Base-by-base conservation (phyloP, 2,113 vertebrate genomes). In the Laticauda colubrina region DNA sequence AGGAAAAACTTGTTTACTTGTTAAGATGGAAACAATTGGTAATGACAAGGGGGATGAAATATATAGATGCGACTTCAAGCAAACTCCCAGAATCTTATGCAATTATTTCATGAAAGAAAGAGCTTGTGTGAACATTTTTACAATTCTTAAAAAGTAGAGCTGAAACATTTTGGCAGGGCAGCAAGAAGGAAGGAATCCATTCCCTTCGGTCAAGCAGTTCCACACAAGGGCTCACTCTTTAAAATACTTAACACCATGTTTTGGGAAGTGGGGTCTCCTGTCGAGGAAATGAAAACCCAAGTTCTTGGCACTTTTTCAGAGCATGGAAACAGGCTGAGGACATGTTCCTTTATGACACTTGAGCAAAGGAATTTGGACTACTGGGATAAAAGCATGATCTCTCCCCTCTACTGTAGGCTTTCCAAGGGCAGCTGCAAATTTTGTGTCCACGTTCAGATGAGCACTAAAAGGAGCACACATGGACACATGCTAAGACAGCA, bases 21-120 rank as follows among this genome's bases (percentile, higher is more conserved):
- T 96, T 96, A 97, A 97, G 98, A 97, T 97, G 97, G 97, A 98
- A 98, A 98, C 97, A 98, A 96, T 96, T 95, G 92, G 97, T 96
- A 97, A 98, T 97, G 97, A 98, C 97, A 97, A 93, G 94, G 93
- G 94, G 97, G 96, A 95, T 97, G 96, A 98, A 98, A 98, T 97
- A 98, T 97, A 98, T 97, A 94, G 96, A 97, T 96, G 94, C 95
- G 96, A 97, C 87, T 96, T 95, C 97, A 98, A 98, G 96, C 91
- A 95, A 97, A 96, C 95, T 94, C 97, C 95, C 95, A 97, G 94
- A 85, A 97, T 69, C 15, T 95, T 93, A 96, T 95, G 95, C 92
- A 93, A 94, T 23, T 92, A 85, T 96, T 97, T 95, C 94, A 92
- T 93, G 92, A 96, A 53, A 97, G 64, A 93, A 89, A 95, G 93